Evolutionary conservation across 2,888 invertebrate species (phyloP), one percentile per base, ranked within the genome.

Genomic region (Automeris io): DNA sequence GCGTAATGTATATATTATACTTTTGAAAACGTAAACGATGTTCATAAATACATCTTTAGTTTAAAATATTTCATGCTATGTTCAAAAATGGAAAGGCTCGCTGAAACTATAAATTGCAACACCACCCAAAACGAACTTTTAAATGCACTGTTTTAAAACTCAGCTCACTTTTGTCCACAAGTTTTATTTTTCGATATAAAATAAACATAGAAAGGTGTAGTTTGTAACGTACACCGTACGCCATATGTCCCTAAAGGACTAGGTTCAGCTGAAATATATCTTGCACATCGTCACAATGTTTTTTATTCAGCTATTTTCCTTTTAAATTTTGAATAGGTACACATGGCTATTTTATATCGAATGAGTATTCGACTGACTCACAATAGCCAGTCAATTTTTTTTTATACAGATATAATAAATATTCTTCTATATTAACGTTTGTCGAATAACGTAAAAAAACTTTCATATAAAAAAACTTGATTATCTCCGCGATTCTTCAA

Each of bases 121-220:
- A 44, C 48, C 46, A 45, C 47, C 54, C 50, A 47, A 62, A 57
- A 53, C 49, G 53, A 48, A 39, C 51, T 50, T 49, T 58, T 59
- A 54, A 55, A 50, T 58, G 49, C 53, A 53, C 51, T 54, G 45
- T 51, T 52, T 54, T 59, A 62, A 61, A 61, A 58, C 61, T 56
- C 47, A 63, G 57, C 43, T 61, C 54, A 47, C 50, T 57, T 54
- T 58, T 59, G 54, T 52, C 45, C 46, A 53, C 39, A 49, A 46
- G 53, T 43, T 59, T 57, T 55, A 55, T 57, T 47, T 47, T 49
- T 56, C 47, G 7, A 29, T 16, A 16, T 16, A 16, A 60, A 61
- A 60, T 53, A 58, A 54, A 56, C 52, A 49, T 45, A 51, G 52
- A 51, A 49, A 41, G 49, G 39, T 42, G 45, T 46, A 45, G 48